phyloP scores from a whole-genome alignment of 2,797 vertebrate genomes.

The Australoheros facetus region DNA sequence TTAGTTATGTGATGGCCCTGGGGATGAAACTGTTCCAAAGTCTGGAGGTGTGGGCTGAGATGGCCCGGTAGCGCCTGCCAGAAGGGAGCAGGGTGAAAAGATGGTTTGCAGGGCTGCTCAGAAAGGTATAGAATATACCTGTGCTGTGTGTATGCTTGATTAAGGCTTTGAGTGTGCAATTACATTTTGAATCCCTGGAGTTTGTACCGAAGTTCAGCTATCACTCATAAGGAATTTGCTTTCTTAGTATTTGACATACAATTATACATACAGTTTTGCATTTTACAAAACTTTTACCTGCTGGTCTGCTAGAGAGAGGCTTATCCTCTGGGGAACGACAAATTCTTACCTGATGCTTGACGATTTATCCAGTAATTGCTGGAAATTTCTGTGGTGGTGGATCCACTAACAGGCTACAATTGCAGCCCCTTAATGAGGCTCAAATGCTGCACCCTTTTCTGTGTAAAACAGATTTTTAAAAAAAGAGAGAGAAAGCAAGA shows the following conservation, averaged over 20 bases:
- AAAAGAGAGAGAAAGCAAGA: neutral
- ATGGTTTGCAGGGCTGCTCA: no score
- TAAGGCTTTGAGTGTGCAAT: neutral
- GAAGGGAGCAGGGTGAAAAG: no score
- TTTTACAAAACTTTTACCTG: neutral
- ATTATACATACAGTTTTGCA: neutral
- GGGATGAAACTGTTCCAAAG: no score
- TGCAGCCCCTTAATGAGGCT: neutral
- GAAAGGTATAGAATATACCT: no score
- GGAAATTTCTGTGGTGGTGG: neutral
- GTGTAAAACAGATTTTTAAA: neutral
- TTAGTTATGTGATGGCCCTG: no score
- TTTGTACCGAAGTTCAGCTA: neutral
- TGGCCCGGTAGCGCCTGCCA: no score
- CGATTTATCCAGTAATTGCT: fast-evolving
- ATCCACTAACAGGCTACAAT: neutral
- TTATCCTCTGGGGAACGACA: neutral
- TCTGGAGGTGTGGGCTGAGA: no score
- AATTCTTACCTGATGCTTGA: neutral
- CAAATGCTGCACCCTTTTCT: fast-evolving
- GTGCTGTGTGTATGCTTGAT: no score
- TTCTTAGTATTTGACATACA: neutral
- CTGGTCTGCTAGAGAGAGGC: neutral
- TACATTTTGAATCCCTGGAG: neutral
- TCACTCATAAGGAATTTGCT: neutral